Evolutionary conservation across 2,888 invertebrate genomes (phyloP), one percentile per base, ranked within the genome.

Genomic region (Sisyra nigra): DNA sequence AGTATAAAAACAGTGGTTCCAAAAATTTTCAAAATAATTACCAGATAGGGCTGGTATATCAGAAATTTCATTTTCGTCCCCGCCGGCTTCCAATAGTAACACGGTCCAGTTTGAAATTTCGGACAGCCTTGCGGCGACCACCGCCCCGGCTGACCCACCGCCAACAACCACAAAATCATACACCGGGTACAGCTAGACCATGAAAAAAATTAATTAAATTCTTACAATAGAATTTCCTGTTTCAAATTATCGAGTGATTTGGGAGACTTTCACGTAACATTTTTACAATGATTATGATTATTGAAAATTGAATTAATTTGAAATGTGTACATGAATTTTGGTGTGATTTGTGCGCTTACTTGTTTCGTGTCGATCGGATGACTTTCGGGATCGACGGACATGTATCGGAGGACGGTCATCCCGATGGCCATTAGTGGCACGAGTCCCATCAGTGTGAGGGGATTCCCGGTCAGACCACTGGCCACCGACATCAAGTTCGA

Each of bases 141-240:
- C 89, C 2, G 89, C 85, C 18, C 91, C 91, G 1, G 89, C 89
- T 5, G 88, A 88, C 31, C 91, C 91, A 11, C 80, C 87, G 35
- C 91, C 91, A 45, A 91, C 74, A 54, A 88, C 72, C 52, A 88
- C 74, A 59, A 87, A 93, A 61, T 88, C 89, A 69, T 87, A 87
- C 60, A 81, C 78, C 46, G 76, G 73, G 54, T 74, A 62, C 50
- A 86, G 65, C 86, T 84, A 68, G 1, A 61, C 60, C 46, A 42
- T 40, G 41, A 37, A 39, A 41, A 13, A 17, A 11, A 41, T 2
- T 6, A 19, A 42, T 46, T 36, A 35, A 3, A 8, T n/a, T 2
- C 8, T 8, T 35, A 14, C 18, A 8, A n/a, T n/a, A 18, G n/a
- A 37, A 3, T 36, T 36, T 37, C 15, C 3, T 37, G 6, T 7